Evolutionary conservation across 2,888 invertebrate genomes (phyloP).

Genomic region (Ormyrus nitidulus): DNA sequence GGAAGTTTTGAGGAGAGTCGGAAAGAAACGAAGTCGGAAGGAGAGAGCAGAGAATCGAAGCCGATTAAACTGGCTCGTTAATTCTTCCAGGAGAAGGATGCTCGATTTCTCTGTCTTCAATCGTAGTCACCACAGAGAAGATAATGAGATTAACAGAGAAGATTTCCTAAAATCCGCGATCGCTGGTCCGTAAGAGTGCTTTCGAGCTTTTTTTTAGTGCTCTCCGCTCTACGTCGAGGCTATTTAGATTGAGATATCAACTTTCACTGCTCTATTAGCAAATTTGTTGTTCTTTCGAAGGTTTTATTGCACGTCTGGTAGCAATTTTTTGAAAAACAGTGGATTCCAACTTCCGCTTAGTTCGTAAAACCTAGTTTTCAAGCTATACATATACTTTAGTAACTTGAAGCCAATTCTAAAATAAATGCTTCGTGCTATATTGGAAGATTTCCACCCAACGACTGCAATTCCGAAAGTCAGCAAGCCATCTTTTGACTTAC

Average conservation of each 20-base stretch:
- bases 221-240: conserved; percentile 4
- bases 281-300: no score
- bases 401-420: no score
- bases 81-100: conserved; percentile 58
- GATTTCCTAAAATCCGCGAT: conserved; percentile 29
- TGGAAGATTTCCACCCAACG: no score
- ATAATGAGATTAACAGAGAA: conserved; percentile 54
- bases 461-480: no score
- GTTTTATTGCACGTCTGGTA: no score
- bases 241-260: conserved; percentile 21
- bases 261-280: not conserved
- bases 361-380: no score
- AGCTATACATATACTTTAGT: no score
- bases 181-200: conserved; percentile 9
- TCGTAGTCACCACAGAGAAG: conserved; percentile 60
- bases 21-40: not conserved
- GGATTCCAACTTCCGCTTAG: no score
- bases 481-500: no score
- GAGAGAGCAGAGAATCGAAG: conserved; percentile 26
- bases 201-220: conserved; percentile 10
- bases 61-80: conserved; percentile 60
- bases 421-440: no score
- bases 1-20: conserved; percentile 38
- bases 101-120: conserved; percentile 61
- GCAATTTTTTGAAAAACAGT: no score